These are phyloP conservation scores for Lathronympha strigana DNA, from an alignment of 2,888 invertebrate genomes.

Conservation along the genomic window DNA sequence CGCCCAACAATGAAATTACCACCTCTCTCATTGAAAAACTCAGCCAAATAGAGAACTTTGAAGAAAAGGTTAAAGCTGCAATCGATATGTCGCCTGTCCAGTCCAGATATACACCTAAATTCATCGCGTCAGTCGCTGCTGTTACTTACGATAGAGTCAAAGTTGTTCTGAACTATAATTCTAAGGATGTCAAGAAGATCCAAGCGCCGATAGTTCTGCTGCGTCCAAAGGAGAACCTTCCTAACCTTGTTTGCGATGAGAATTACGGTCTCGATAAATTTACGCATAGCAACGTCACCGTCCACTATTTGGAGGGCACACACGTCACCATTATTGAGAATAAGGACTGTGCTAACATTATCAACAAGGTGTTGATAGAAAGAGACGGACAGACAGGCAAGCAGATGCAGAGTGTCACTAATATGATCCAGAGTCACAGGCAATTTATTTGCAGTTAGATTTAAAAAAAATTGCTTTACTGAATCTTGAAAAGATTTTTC, in stretches of 20 bases:
- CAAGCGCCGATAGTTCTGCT: constrained; percentile 85
- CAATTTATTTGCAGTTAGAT: constrained; percentile 52
- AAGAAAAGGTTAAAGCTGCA: constrained; percentile 83
- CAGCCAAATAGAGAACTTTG: constrained; percentile 79
- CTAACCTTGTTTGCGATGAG: constrained; percentile 81
- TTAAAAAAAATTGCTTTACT: background rate
- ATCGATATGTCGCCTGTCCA: constrained; percentile 67
- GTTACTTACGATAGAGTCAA: constrained; percentile 81
- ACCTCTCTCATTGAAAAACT: constrained; percentile 73
- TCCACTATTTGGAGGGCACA: constrained; percentile 88
- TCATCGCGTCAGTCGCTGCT: constrained; percentile 56
- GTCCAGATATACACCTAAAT: constrained; percentile 66
- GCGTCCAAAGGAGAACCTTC: constrained; percentile 84
- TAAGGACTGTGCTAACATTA: constrained; percentile 85
- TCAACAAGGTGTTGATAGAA: constrained; percentile 76
- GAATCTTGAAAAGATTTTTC: background rate
- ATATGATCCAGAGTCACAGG: constrained; percentile 69
- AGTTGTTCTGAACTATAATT: constrained; percentile 77
- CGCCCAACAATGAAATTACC: constrained; percentile 69
- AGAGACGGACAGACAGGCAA: constrained; percentile 58
- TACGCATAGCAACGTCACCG: constrained; percentile 82
- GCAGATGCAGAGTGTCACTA: constrained; percentile 62
- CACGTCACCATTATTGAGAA: constrained; percentile 89
- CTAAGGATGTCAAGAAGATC: constrained; percentile 74
- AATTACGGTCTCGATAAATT: constrained; percentile 87